Percentiles rank a stretch among this genome's conserved stretches.
These are phyloP conservation scores for Hyphantria cunea DNA, from an alignment of 1,140 invertebrate species.

Conservation along the genomic window DNA sequence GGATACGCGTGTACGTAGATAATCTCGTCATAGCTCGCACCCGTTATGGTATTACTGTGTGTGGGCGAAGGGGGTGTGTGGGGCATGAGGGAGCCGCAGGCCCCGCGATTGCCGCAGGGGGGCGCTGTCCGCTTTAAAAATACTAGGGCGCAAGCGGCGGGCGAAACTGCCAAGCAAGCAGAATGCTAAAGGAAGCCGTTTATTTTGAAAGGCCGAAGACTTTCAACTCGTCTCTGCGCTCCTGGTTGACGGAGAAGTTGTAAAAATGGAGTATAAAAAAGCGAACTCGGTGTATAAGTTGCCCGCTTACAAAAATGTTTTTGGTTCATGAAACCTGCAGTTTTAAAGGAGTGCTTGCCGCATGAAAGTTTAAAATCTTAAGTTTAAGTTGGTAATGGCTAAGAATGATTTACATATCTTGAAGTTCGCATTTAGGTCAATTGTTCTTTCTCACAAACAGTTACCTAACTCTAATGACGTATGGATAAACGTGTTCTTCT, in stretches of 20 bases:
- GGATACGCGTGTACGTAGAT: conserved; percentile 75
- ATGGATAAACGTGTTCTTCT: no score
- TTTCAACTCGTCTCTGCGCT: conserved; percentile 53
- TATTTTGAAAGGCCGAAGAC: conserved; percentile 76
- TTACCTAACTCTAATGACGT: conserved; percentile 11
- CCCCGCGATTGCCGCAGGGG: conserved; percentile 62
- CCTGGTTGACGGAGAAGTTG: conserved; percentile 65
- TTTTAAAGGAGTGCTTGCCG: conserved; percentile 39
- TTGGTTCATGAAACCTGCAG: conserved; percentile 35
- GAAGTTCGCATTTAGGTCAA: no score
- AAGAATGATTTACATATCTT: no score
- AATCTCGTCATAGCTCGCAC: conserved; percentile 80
- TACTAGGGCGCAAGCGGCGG: conserved; percentile 61
- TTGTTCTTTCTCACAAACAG: background rate
- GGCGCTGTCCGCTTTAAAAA: conserved; percentile 79
- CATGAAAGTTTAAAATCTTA: conserved; percentile 42
- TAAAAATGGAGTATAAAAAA: conserved; percentile 61
- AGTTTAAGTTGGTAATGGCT: conserved; percentile 18
- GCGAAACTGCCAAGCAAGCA: conserved; percentile 70
- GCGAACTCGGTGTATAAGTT: conserved; percentile 43
- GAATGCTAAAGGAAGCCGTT: conserved; percentile 75
- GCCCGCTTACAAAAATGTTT: conserved; percentile 52
- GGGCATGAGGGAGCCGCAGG: conserved; percentile 38
- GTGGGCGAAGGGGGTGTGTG: conserved; percentile 50
- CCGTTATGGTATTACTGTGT: conserved; percentile 80